Base-by-base conservation (phyloP, 1,140 invertebrate genomes). In the Calliopsis andreniformis region DNA sequence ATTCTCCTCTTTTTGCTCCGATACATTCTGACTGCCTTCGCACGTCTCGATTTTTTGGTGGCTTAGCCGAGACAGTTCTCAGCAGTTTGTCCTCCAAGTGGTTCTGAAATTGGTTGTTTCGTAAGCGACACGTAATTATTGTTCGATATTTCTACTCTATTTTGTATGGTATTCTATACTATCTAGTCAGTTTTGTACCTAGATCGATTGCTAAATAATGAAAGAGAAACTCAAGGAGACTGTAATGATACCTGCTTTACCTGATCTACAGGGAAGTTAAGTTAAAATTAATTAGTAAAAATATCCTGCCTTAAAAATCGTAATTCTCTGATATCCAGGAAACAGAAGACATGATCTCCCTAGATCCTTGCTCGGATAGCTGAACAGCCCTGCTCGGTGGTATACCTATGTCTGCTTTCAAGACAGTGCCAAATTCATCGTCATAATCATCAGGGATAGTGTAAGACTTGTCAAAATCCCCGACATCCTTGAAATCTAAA, bases 281-380 rank as follows among this genome's bases (percentile, higher is more conserved):
- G 12, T 3, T 30, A 7, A 3, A 28, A 58, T 20, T 49, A 20
- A 73, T 25, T n/a, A 47, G n/a, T n/a, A 30, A 51, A 39, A 20
- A 30, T 8, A 66, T 28, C 39, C 1, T 56, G 35, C 32, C 18
- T 88, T 69, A 87, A 47, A 80, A 83, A 72, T 84, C 79, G 30
- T 89, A 84, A 61, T 84, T 87, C 68, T 89, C 79, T 8, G 84
- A 83, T 28, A 87, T 79, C 86, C 84, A 89, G 18, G 88, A 84
- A 49, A 86, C 63, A 25, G 86, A 68, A 4, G 87, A 82, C 4
- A 83, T 76, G 42, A 81, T 69, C 32, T 89, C 80, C 67, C 51
- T 84, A 5, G 82, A 83, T 16, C 56, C 76, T 25, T 86, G 85
- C 51, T 87, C 72, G 16, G 79, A 85, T 55, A 88, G 58, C 23